Evolutionary conservation across 2,888 invertebrate species (phyloP), one percentile per base, ranked within the genome.

Genomic region (Cheilosia vernalis): DNA sequence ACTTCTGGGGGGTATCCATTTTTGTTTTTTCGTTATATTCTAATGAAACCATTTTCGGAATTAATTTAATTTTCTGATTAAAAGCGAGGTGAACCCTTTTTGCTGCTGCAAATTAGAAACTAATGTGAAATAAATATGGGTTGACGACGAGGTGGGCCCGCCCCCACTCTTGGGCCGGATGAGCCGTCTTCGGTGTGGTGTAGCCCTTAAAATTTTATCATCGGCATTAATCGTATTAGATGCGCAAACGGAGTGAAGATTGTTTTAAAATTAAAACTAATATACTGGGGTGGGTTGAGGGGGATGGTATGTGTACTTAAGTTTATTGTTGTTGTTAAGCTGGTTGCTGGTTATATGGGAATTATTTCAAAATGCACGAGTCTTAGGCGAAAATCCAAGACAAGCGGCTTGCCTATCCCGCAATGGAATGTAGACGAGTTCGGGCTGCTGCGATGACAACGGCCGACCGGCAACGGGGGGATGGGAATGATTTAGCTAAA

Each of bases 11-110:
- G 24, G 10, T 24, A 33, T 7, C 15, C 51, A 40, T 60, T 51
- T 61, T 19, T 21, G 5, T 37, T 72, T 83, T 69, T 66, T 15
- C 30, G 60, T 80, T 10, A 3, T 33, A 10, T 33, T 72, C 70
- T 61, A 85, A 81, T 81, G 78, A 85, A 81, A 85, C 81, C 85
- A 77, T 85, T 81, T 72, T 67, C 61, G 77, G 77, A 85, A 85
- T 85, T 85, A 77, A 85, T 77, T 81, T 85, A 81, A 85, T 81
- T 80, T 81, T 85, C 85, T 85, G 85, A 85, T 81, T 85, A 85
- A 81, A 85, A 66, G 66, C 37, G 51, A 77, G 70, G 53, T 44
- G 67, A 85, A 76, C 85, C 85, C 76, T 81, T 77, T 78, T 70
- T 51, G 60, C 30, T 6, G 37, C 47, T 64, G 85, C 80, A 85